phyloP scores from a whole-genome alignment of 2,888 invertebrate genomes.

The Cryptocephalus moraei region DNA sequence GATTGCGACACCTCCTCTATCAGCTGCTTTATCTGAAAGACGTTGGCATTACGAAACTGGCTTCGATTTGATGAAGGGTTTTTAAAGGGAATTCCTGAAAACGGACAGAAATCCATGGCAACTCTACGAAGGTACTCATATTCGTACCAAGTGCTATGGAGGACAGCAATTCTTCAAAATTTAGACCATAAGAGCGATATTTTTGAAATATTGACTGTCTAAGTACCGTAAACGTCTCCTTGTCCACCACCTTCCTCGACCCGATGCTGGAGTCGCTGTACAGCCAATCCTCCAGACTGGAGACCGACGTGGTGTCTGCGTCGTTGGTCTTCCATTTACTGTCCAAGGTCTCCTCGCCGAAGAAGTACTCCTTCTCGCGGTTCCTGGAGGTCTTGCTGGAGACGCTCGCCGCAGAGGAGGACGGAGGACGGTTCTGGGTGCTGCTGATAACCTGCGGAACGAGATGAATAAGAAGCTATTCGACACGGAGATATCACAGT shows the following conservation, averaged over 20 bases:
- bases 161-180: no score
- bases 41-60: not conserved
- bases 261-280: conserved; percentile 31
- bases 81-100: no score
- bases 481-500: not conserved
- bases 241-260: conserved; percentile 34
- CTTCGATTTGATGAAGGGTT: no score
- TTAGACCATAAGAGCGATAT: no score
- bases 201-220: no score
- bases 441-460: conserved; percentile 50
- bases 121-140: no score
- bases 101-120: no score
- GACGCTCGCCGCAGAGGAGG: conserved; percentile 27
- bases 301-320: conserved; percentile 31
- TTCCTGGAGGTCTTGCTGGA: conserved; percentile 28
- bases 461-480: not conserved
- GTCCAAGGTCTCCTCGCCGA: conserved; percentile 33
- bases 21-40: conserved; percentile 32
- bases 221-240: conserved; percentile 31
- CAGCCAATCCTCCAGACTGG: conserved; percentile 36
- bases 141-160: no score
- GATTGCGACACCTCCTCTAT: conserved; percentile 33
- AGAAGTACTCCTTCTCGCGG: conserved; percentile 32
- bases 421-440: conserved; percentile 48
- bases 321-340: conserved; percentile 29